Evolutionary conservation across 2,797 vertebrate species (phyloP).

Genomic region (Esox lucius): DNA sequence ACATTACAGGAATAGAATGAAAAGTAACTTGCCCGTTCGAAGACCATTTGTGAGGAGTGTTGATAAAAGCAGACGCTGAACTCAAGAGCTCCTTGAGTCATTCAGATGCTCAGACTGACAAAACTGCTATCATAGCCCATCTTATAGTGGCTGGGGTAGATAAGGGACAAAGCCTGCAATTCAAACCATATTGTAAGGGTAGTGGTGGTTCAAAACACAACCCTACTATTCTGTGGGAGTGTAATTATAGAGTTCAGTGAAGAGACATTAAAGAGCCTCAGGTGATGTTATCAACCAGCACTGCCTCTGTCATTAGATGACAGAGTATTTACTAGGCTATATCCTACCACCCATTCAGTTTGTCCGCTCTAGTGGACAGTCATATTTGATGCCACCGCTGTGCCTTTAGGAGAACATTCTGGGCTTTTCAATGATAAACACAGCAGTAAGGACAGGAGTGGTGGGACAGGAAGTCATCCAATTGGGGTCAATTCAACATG

Average conservation of each 20-base stretch:
- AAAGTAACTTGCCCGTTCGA: not conserved
- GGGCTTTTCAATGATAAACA: no score
- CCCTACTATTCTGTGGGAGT: constrained; percentile 25
- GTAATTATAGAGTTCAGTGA: constrained; percentile 50
- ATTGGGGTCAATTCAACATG: no score
- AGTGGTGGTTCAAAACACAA: constrained; percentile 10
- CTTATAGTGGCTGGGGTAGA: constrained; percentile 32
- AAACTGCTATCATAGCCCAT: not conserved
- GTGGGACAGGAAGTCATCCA: no score
- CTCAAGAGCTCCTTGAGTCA: not conserved
- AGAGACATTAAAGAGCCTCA: not conserved
- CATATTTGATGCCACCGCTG: no score
- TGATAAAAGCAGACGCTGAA: not conserved
- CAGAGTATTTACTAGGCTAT: constrained; percentile 13
- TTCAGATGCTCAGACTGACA: not conserved
- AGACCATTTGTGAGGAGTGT: not conserved
- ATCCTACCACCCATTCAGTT: no score
- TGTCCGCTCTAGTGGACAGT: no score
- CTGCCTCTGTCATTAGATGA: constrained; percentile 50
- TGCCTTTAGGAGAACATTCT: no score
- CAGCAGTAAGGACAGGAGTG: no score
- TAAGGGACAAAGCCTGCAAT: constrained; percentile 11
- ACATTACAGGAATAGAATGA: not conserved
- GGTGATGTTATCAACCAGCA: constrained; percentile 37
- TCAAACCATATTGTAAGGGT: not conserved